Evolutionary conservation across 2,888 invertebrate genomes (phyloP), one percentile per base, ranked within the genome.

Genomic region (Eupithecia insigniata): DNA sequence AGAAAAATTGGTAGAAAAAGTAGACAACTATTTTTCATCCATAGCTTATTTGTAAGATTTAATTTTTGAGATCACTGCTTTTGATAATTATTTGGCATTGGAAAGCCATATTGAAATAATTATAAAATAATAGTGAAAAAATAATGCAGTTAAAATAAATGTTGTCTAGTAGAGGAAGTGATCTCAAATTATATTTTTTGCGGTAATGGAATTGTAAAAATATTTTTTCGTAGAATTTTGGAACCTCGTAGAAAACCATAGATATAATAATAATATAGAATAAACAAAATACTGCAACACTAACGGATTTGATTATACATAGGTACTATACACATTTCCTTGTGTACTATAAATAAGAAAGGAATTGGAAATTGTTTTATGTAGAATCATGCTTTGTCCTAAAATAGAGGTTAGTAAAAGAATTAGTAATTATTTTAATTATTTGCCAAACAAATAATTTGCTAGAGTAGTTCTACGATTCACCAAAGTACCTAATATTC

Each of bases 301-400:
- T 92, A 89, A 93, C 76, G 93, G 93, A 93, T 93, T 93, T 93
- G 93, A 93, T 88, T 88, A 80, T 67, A 73, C 78, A 75, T 82
- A 78, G 84, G 69, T 67, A 67, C 55, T 64, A 62, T 71, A 70
- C 36, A 69, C 51, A 72, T 74, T 76, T 75, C 76, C 76, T 78
- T 72, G 64, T 78, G 78, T 78, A 79, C 74, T 65, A 79, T 78
- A 62, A n/a, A 76, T 79, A 79, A 71, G 62, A 75, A 68, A 77
- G 77, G 79, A 77, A 79, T 77, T 76, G 64, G 67, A 71, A 67
- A 74, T 67, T 71, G 26, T 36, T 36, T 64, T 43, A 64, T 26
- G 26, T 72, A 70, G 60, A 71, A 71, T 69, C 71, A 72, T 51
- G 71, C 71, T 71, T 74, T 36, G 26, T 67, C 64, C 62, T 14